Base-by-base conservation (phyloP, 2,888 invertebrate species). In the Melanotus villosus region DNA sequence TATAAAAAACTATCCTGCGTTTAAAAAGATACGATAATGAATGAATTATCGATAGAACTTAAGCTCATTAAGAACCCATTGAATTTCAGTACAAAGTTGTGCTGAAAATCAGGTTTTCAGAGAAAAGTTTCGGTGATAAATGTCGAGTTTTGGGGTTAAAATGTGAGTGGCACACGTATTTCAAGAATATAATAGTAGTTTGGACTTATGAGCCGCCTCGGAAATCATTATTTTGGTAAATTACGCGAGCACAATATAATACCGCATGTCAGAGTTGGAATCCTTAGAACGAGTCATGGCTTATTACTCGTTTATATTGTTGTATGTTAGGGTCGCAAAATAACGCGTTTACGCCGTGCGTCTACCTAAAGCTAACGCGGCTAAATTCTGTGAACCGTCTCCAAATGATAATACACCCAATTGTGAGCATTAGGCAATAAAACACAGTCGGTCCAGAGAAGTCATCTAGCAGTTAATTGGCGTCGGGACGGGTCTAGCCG, bases 391-490 rank as follows among this genome's bases (percentile, higher is more conserved):
- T 21, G 56, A 52, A 38, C 56, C 36, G 38, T 52, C 23, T 56
- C 19, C 36, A 38, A 56, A 56, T 56, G 56, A 56, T 56, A 56
- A 56, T 56, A 56, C 38, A 56, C 36, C 56, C 36, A 56, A 56
- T 56, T 56, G 34, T 19, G 21, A 56, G 18, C 36, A 56, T 56
- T 56, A 56, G 32, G 52, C 52, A 63, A 63, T 52, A 63, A 63
- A 63, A 63, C 59, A 60, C 63, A 63, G 63, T 63, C 19, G 52
- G 52, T 54, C 26, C 14, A 38, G 36, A 43, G 47, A 54, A 71
- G 65, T 56, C 68, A 69, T 67, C 63, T 52, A 50, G 66, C 36
- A 54, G 50, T 65, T 71, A 70, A 71, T 73, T 68, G 73, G 70
- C 65, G 56, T 45, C 43, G 32, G 58, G 70, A 45, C 34, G 59